Evolutionary conservation across 2,888 invertebrate genomes (phyloP).

Genomic region (Melangyna quadrimaculata): DNA sequence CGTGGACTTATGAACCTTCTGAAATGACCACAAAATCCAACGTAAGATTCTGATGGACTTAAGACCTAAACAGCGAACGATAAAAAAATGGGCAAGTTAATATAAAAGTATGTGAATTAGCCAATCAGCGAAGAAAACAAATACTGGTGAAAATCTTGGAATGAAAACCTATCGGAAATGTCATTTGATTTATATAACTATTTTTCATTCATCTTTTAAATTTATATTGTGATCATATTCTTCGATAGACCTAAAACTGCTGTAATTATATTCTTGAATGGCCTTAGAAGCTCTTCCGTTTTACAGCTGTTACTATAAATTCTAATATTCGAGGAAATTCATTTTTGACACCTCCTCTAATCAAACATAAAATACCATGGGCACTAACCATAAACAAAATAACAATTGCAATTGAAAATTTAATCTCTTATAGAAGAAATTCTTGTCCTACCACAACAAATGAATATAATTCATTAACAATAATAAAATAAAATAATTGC

Average conservation of each 20-base stretch:
- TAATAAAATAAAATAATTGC: not conserved
- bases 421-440: not conserved
- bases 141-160: not conserved
- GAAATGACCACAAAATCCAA: not conserved
- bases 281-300: too few species aligned
- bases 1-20: not conserved
- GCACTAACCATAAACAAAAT: not conserved
- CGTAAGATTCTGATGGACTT: not conserved
- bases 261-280: not conserved
- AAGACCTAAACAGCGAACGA: not conserved
- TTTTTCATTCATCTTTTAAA: not conserved
- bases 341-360: too few species aligned
- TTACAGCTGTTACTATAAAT: too few species aligned
- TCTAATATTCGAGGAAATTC: too few species aligned
- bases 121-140: not conserved
- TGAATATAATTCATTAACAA: not conserved
- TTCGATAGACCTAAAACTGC: not conserved
- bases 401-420: not conserved
- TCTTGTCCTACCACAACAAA: constrained; percentile 20
- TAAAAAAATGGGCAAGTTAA: not conserved
- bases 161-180: not conserved
- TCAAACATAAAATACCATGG: too few species aligned
- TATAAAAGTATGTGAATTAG: not conserved
- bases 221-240: not conserved
- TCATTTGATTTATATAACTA: not conserved